phyloP scores from a whole-genome alignment of 2,113 vertebrate species.

The Eulacestoma nigropectus region DNA sequence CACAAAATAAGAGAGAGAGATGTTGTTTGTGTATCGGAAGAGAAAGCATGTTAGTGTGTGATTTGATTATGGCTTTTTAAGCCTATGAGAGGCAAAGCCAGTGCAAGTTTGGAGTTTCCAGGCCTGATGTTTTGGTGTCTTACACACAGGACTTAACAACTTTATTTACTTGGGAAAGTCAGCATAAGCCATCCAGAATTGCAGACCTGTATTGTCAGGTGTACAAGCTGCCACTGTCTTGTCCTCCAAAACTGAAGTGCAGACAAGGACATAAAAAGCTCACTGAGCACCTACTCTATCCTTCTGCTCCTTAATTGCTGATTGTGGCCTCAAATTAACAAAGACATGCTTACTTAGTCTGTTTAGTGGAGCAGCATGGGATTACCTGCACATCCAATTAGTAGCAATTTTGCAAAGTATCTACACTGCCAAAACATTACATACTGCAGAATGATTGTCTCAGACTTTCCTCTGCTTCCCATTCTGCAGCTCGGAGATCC shows the following conservation, averaged over 20 bases:
- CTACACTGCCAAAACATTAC: background rate
- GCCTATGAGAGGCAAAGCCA: background rate
- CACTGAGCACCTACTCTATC: background rate
- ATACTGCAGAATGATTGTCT: background rate
- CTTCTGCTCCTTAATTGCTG: background rate
- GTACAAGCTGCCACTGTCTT: background rate
- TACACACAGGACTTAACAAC: fast-evolving
- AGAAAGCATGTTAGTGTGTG: background rate
- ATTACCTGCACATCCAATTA: background rate
- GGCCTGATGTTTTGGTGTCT: background rate
- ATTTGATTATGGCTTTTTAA: background rate
- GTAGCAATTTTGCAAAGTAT: background rate
- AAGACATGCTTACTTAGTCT: background rate
- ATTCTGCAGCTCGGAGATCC: background rate
- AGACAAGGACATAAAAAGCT: background rate
- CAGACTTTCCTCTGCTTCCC: background rate
- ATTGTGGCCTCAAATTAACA: background rate
- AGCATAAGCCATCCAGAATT: background rate
- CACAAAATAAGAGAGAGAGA: background rate
- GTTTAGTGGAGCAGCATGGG: background rate
- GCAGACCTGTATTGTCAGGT: background rate
- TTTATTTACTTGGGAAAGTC: background rate
- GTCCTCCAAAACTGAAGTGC: background rate
- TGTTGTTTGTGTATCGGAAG: background rate
- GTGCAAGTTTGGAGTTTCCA: background rate